Evolutionary conservation across 2,888 invertebrate genomes (phyloP).

Genomic region (Drosophila limbata): DNA sequence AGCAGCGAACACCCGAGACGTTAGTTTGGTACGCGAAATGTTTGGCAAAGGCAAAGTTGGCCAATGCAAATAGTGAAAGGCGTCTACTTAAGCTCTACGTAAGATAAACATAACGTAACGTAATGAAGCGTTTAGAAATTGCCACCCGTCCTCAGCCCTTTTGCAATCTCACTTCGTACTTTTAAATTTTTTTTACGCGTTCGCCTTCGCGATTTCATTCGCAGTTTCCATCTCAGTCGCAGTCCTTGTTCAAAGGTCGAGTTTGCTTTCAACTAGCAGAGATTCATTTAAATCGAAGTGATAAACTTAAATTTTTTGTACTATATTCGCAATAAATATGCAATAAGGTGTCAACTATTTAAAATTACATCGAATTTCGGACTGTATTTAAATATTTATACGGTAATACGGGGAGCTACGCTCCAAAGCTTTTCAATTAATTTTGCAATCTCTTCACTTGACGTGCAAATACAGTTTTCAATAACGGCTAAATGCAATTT

Average conservation of each 20-base stretch:
- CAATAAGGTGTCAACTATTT: constrained; percentile 32
- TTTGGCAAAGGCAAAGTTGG: constrained; percentile 34
- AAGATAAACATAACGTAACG: constrained; percentile 35
- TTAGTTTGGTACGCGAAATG: constrained; percentile 33
- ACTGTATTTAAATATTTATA: constrained; percentile 11
- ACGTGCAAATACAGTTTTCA: constrained; percentile 61
- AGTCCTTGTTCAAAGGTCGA: constrained; percentile 19
- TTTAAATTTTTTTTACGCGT: not conserved
- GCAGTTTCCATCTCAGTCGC: constrained; percentile 4
- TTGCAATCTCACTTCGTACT: not conserved
- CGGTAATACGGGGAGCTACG: constrained; percentile 12
- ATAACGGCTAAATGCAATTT: constrained; percentile 74
- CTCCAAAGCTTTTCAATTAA: constrained; percentile 63
- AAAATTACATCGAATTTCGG: not conserved
- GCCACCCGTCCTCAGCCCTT: not conserved
- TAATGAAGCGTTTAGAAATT: constrained; percentile 24
- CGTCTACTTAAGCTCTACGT: constrained; percentile 36
- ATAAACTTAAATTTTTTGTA: constrained; percentile 29
- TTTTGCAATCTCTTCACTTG: constrained; percentile 62
- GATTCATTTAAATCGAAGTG: constrained; percentile 15
- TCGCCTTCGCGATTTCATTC: not conserved
- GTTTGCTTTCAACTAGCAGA: not conserved
- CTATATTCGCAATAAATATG: constrained; percentile 27
- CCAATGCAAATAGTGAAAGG: constrained; percentile 25
- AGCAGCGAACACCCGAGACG: constrained; percentile 11